Percentiles rank a stretch among this genome's conserved stretches.
Evolutionary conservation across 2,888 invertebrate species (phyloP).

Genomic region (Trypoxylon attenuatum): DNA sequence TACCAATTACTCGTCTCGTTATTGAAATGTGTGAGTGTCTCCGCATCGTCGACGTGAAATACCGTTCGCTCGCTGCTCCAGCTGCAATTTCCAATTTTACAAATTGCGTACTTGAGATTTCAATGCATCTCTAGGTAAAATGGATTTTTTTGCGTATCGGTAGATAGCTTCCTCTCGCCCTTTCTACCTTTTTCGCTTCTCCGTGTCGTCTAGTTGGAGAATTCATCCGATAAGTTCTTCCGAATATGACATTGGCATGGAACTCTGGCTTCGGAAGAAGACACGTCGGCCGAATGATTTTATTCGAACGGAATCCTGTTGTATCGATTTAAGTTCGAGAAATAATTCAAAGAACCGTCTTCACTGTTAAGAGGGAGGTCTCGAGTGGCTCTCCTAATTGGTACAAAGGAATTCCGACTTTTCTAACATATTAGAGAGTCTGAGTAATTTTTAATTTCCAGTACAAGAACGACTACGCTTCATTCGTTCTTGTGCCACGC

Average conservation of each 20-base stretch:
- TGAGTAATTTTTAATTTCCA: too few relatives aligned
- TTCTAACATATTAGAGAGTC: too few relatives aligned
- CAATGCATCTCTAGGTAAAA: too few relatives aligned
- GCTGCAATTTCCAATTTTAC: background rate
- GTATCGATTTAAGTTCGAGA: slow-evolving; percentile 1
- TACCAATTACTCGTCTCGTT: background rate
- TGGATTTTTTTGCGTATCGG: too few relatives aligned
- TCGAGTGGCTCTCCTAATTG: background rate
- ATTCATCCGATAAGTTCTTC: background rate
- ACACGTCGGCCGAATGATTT: background rate
- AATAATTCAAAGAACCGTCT: slow-evolving; percentile 1
- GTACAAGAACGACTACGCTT: too few relatives aligned
- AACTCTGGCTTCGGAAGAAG: background rate
- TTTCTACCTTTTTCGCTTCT: too few relatives aligned
- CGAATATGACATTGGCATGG: background rate
- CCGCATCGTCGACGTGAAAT: background rate
- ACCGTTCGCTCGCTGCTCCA: too few relatives aligned
- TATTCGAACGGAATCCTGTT: background rate
- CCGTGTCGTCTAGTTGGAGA: background rate
- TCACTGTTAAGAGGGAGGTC: background rate
- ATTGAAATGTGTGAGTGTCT: background rate
- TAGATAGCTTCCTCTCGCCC: too few relatives aligned
- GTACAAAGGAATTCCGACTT: background rate
- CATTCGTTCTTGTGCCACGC: too few relatives aligned
- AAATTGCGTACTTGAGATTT: background rate